Evolutionary conservation across 1,140 invertebrate genomes (phyloP).

Genomic region (Druon quercuslanigerum): DNA sequence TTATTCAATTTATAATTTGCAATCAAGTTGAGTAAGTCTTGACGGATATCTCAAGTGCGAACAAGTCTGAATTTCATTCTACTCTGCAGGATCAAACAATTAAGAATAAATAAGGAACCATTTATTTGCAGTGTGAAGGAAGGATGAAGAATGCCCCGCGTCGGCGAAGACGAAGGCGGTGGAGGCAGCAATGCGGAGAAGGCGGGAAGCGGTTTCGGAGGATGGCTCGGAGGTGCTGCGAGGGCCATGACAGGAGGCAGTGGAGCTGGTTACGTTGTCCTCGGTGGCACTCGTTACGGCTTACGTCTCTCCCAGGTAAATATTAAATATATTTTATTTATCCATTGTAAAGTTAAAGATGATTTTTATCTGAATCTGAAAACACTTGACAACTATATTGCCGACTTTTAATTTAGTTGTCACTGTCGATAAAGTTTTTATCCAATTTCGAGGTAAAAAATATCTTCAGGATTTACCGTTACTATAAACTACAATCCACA

Average conservation of each 20-base stretch:
- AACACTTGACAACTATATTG: too few relatives aligned
- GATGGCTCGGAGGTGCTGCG: conserved; percentile 67
- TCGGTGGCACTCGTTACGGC: conserved; percentile 70
- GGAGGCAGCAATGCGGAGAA: conserved; percentile 55
- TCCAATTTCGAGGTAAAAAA: too few relatives aligned
- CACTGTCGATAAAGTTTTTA: too few relatives aligned
- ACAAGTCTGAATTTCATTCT: not conserved
- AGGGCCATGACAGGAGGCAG: conserved; percentile 63
- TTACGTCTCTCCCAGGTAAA: conserved; percentile 68
- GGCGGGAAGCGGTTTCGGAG: conserved; percentile 59
- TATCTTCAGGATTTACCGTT: too few relatives aligned
- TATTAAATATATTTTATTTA: not conserved
- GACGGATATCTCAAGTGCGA: not conserved
- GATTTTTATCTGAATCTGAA: too few relatives aligned
- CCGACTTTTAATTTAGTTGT: too few relatives aligned
- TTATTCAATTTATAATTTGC: conserved; percentile 7
- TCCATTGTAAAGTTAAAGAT: too few relatives aligned
- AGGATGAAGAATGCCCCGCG: conserved; percentile 74
- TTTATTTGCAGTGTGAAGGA: conserved; percentile 63
- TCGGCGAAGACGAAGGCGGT: conserved; percentile 65
- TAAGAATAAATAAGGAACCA: conserved; percentile 26
- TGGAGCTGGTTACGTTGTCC: conserved; percentile 65
- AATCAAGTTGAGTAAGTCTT: not conserved
- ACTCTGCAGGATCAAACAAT: not conserved
- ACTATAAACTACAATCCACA: too few relatives aligned